Evolutionary conservation across 2,888 invertebrate genomes (phyloP), one percentile per base, ranked within the genome.

Genomic region (Torymus aiolomorphi): DNA sequence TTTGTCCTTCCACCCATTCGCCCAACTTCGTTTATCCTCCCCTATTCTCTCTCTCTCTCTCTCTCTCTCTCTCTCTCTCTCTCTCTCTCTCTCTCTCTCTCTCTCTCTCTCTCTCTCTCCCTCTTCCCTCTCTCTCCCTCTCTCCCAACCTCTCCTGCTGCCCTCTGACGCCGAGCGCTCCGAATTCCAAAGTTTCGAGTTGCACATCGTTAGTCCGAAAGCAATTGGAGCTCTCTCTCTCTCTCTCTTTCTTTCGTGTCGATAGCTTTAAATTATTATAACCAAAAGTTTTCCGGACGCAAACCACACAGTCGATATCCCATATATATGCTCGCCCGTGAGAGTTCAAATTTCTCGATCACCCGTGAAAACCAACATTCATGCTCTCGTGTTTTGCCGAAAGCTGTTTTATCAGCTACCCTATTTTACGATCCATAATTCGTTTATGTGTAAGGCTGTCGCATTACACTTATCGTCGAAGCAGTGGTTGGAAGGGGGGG

Each of bases 351-450:
- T 62, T 69, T 49, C n/a, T 49, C 42, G 54, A n/a, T n/a, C 24
- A 24, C 49, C 13, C 18, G 16, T 54, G 31, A 31, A 31, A 31
- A 5, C 31, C 11, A 13, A 18, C 11, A 18, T 2, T 14, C 59
- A 31, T 49, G 49, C 2, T 24, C 54, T 14, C 24, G 14, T 51
- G 16, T 75, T 67, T 51, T 52, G 49, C 24, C 24, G 59, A 70
- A 76, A 76, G 62, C 49, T 8, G 62, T 54, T 76, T 76, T 56
- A 76, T 75, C 51, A 59, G 59, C 11, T 52, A 16, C 59, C 51
- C 24, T 20, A 76, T 54, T 76, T 76, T 62, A 76, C 62, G 31
- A 49, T 16, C n/a, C 62, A 54, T 70, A 63, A 56, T 63, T 70
- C 51, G 52, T 54, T 67, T 62, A 67, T 54, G 59, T 18, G 52